Evolutionary conservation across 2,797 vertebrate genomes (phyloP), one percentile per base, ranked within the genome.

Genomic region (Urosaurus nigricauda): DNA sequence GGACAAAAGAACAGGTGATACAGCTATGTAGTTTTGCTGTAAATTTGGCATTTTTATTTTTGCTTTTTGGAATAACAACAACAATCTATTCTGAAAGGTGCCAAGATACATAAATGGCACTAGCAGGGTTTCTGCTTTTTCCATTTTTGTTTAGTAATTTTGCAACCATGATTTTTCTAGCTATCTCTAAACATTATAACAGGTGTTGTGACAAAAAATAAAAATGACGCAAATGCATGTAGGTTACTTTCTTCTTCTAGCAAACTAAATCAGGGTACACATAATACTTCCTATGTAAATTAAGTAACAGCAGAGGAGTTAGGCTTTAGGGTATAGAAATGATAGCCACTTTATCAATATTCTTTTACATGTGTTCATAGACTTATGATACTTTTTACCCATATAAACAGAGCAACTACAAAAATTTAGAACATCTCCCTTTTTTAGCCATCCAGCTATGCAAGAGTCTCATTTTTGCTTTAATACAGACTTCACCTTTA

Each of bases 331-430:
- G 93, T 94, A 93, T 92, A 93, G 92, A 96, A 97, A 96, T 93
- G 90, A 97, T 95, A 96, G 85, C 93, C 79, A 92, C 83, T 92
- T 94, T 90, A 89, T 87, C 53, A 5, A 92, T 95, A 93, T 95
- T 95, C 91, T 96, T 94, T 74, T 87, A 92, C 19, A 65, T 90
- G 80, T 91, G 94, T 95, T 94, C 94, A 93, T 96, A 92, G 96
- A 95, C 96, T 92, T 92, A 96, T 96, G 96, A 97, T 98, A 98
- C 98, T 97, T 97, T 95, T 91, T 91, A 94, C 94, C 93, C 86
- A 95, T 92, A 96, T 87, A 95, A 97, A 95, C 93, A 96, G 92
- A 93, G 91, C 81, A 75, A 21, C 47, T 92, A 93, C 79, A 88
- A 91, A 94, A 93, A 94, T 90, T 95, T 94, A 92, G 89, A 90